These are phyloP conservation scores for Plebejus anna DNA, from an alignment of 2,888 invertebrate genomes.

Conservation along the genomic window DNA sequence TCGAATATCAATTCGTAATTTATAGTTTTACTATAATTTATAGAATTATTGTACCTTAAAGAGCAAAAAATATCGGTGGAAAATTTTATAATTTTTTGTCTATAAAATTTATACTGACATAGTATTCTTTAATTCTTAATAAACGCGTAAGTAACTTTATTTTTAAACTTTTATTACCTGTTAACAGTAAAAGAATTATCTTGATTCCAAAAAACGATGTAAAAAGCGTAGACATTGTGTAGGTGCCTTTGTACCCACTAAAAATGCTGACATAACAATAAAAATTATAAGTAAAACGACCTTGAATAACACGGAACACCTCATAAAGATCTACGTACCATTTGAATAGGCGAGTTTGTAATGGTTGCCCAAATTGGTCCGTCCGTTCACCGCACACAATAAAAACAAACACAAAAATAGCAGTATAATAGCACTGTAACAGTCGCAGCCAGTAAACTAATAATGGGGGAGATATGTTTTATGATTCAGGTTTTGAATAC, in stretches of 20 bases:
- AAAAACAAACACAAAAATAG: slow-evolving; percentile 74
- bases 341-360: slow-evolving; percentile 58
- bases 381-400: slow-evolving; percentile 69
- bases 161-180: background rate
- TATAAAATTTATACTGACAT: no score
- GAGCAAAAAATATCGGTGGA: background rate
- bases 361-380: slow-evolving; percentile 65
- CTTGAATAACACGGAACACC: slow-evolving; percentile 39
- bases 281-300: slow-evolving; percentile 37
- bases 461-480: slow-evolving; percentile 80
- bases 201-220: background rate
- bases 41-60: background rate
- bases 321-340: slow-evolving; percentile 46
- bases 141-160: background rate
- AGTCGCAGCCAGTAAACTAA: slow-evolving; percentile 77
- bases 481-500: slow-evolving; percentile 76
- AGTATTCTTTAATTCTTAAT: background rate
- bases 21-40: slow-evolving; percentile 24
- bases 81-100: background rate
- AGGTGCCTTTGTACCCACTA: slow-evolving; percentile 6
- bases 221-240: background rate
- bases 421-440: slow-evolving; percentile 70
- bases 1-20: slow-evolving; percentile 33
- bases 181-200: background rate
- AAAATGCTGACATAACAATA: slow-evolving; percentile 29